Base-by-base conservation (phyloP, 2,888 invertebrate genomes). In the Diarsia mendica region DNA sequence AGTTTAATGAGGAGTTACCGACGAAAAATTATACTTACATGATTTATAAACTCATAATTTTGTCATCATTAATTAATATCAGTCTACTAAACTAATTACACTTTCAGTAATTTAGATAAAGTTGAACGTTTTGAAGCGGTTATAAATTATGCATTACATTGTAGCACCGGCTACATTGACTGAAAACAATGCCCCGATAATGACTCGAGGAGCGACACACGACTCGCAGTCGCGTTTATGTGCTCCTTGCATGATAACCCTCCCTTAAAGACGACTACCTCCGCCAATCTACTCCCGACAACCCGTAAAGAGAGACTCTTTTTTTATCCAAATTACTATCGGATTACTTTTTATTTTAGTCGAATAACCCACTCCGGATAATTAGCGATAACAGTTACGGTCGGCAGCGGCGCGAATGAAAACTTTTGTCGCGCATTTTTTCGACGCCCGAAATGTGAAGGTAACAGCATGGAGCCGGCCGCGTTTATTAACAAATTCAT, bases 401-500 rank as follows among this genome's bases (percentile, higher is more conserved):
- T 79, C 78, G 83, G 81, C 86, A 78, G 84, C 79, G 81, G 85
- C 86, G 86, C 84, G 85, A 90, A 87, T 88, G 89, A 87, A 61
- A 91, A 92, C 90, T 93, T 91, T 91, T 87, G 90, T 87, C 85
- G 85, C 84, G 79, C 88, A 84, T 88, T 90, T 91, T 91, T 87
- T 82, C 85, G 10, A 84, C 86, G 87, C 82, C 88, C 88, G 91
- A 93, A 94, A 94, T 93, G 92, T 90, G 89, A 91, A 93, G 92
- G 93, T 93, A 93, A 93, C 93, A 91, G 88, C 88, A 85, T 80
- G 85, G 85, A 90, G 88, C 88, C 90, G 88, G 85, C 82, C 87
- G 92, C 92, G 94, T 95, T 95, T 95, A 95, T 95, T 95, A 95
- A 94, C 94, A 94, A 96, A 95, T 95, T 95, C 94, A 95, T 95